Evolutionary conservation across 2,113 vertebrate genomes (phyloP), one percentile per base, ranked within the genome.

Genomic region (Clarias macrocephalus): DNA sequence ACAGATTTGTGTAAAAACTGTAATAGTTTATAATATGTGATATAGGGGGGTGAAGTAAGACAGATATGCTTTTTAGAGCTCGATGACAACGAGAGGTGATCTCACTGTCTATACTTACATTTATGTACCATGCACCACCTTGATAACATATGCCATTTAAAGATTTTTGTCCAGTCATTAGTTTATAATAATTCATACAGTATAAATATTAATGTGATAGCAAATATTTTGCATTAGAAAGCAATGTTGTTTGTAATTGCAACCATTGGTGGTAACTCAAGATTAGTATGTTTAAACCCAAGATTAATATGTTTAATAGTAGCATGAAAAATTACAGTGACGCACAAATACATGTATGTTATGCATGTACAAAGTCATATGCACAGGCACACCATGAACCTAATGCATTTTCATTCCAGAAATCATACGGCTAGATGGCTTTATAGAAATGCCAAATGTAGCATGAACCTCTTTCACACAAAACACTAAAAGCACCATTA

Each of bases 401-500:
- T 77, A 30, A 23, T 59, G 60, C 11, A 5, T 70, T 89, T 60
- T 66, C 33, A 52, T 87, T 75, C 21, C 59, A 77, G n/a, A 86
- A 80, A 82, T 86, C 86, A 86, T 83, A 79, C 63, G 66, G 42
- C n/a, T 70, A 85, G 25, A 30, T 75, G 77, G 54, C 80, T 85
- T 56, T 88, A 54, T 81, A 80, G 48, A 72, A 68, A 85, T 88
- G 85, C 75, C 85, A 84, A 87, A 81, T 25, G 83, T 88, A 84
- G 85, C 87, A 60, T 87, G 85, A 88, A 89, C 48, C 85, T 73
- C 60, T 70, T 70, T 85, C 72, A 66, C 79, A 81, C 79, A 68
- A 88, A 73, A 68, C 80, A 73, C 86, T 90, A 90, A 89, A 89
- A 87, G 86, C 80, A 76, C 76, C 77, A 85, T 85, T 88, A 88